Base-by-base conservation (phyloP, 2,113 vertebrate species). In the Gallinago undulata region DNA sequence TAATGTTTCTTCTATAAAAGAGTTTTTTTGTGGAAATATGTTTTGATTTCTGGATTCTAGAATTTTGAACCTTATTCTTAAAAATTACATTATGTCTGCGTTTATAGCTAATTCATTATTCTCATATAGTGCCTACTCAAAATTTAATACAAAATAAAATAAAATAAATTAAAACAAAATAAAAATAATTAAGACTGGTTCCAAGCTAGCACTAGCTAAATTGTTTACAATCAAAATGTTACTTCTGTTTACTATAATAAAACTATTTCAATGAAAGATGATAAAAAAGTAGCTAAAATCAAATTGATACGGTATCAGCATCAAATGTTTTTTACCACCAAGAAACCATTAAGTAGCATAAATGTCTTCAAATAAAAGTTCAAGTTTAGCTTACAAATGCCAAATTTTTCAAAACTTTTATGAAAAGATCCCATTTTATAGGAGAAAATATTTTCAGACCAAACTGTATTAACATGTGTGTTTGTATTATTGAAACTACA, bases 21-120 rank as follows among this genome's bases (percentile, higher is more conserved):
- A 59, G 2, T 12, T 8, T 48, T 62, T 64, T 68, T 2, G 1
- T 13, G 0, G 17, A 31, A n/a, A 57, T 59, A 47, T 21, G 2
- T 64, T 53, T 72, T 51, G 0, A 5, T 72, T 59, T 77, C 28
- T 45, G 43, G 16, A 57, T 92, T 72, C 11, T 30, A 66, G 9
- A 23, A n/a, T 47, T 53, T 30, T n/a, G 5, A 45, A 30, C 2
- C 35, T 82, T 37, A 68, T 43, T 4, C 35, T 81, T 81, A 13
- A 43, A 55, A 69, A 33, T 8, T 30, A 37, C 27, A 8, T 30
- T 33, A 45, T 27, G 6, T 25, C 6, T 73, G 6, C 33, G 39
- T 53, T 73, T 79, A 45, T 5, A 45, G 8, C 7, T 47, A 35
- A 74, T 60, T 69, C 5, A 11, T 73, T 53, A 8, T 55, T 47